Base-by-base conservation (phyloP, 2,797 vertebrate genomes). In the Momotus momota region DNA sequence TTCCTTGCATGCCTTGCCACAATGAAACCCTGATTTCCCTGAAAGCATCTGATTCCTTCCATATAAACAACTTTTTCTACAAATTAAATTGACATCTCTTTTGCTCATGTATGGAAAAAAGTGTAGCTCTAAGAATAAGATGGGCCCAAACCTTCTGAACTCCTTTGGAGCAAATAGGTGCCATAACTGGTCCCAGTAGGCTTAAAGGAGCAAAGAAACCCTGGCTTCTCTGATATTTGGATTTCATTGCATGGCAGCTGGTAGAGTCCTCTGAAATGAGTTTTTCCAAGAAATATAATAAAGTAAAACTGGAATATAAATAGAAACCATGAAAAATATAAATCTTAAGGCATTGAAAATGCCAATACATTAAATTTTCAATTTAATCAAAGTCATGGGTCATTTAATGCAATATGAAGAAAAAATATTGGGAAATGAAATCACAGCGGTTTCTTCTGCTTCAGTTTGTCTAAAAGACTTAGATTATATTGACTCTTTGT, bases 351-450 rank as follows among this genome's bases (percentile, higher is more conserved):
- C 79, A 55, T 0, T 94, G 64, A 80, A 93, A 96, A 92, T 91
- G 78, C 54, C 62, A 86, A 86, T 77, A 79, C n/a, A 94, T 95
- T 96, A 87, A 66, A 88, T 64, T 96, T 97, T 90, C 93, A 96
- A 94, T 96, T 95, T 96, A 94, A 96, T 94, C 90, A 96, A 73
- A 93, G 81, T 95, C 67, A 73, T 66, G 75, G 84, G 66, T 93
- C 93, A 94, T 96, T 96, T 95, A 95, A 94, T 82, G 70, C 43
- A 75, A 91, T 91, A 93, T 87, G 58, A 94, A 97, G 87, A 71
- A 92, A 95, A 96, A 96, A 45, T 54, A 89, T 54, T 12, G 41
- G 40, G 69, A 95, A 97, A 94, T 62, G n/a, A 69, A 70, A 95
- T 75, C 35, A 84, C 2, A 41, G 46, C 54, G 85, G 33, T 81